Percentiles rank a stretch among this genome's conserved stretches.
These are phyloP conservation scores for Danaus plexippus DNA, from an alignment of 1,140 invertebrate species.

Conservation along the genomic window DNA sequence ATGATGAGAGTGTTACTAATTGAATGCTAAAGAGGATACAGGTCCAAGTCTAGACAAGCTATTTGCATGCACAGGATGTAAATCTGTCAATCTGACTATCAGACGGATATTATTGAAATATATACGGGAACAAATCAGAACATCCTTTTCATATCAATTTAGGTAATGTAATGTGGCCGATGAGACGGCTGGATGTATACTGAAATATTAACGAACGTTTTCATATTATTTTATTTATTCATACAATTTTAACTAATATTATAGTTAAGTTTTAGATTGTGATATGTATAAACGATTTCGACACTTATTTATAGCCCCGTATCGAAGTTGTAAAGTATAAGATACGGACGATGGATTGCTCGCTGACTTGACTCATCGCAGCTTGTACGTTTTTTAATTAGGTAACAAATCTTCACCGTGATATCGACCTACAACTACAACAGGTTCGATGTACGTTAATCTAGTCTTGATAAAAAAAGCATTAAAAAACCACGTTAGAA, in stretches of 20 bases:
- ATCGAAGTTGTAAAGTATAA: too few species aligned
- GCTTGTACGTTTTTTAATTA: too few species aligned
- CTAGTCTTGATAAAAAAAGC: constrained; percentile 27
- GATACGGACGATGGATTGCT: too few species aligned
- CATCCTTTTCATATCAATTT: constrained; percentile 8
- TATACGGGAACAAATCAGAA: constrained; percentile 15
- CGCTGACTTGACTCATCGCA: too few species aligned
- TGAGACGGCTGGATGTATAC: too few species aligned
- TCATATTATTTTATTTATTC: too few species aligned
- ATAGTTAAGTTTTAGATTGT: too few species aligned
- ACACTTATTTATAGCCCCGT: too few species aligned
- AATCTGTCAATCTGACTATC: constrained; percentile 14
- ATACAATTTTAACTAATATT: too few species aligned
- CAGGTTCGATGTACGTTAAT: constrained; percentile 37
- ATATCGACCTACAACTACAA: constrained; percentile 14
- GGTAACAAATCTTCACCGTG: neutral
- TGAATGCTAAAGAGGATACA: constrained; percentile 4
- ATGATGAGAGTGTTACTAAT: neutral
- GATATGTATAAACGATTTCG: too few species aligned
- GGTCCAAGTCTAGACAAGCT: constrained; percentile 16
- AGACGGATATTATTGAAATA: constrained; percentile 14
- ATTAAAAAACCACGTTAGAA: neutral
- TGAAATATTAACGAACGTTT: too few species aligned
- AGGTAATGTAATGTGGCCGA: too few species aligned
- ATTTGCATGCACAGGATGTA: constrained; percentile 16